phyloP scores from a whole-genome alignment of 2,888 invertebrate genomes.

The Marronus borbonicus region DNA sequence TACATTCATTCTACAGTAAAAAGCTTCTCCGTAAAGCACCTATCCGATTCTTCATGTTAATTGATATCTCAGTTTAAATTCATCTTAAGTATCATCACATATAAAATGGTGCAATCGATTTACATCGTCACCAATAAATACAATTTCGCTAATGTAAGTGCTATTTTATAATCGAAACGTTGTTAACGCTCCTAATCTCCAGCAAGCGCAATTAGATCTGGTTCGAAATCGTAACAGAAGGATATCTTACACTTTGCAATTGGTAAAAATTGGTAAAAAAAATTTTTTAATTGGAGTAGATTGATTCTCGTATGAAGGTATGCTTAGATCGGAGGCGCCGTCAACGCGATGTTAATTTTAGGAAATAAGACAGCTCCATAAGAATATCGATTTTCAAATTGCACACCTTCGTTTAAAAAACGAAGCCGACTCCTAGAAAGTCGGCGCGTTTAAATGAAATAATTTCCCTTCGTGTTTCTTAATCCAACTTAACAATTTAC shows the following conservation, averaged over 20 bases:
- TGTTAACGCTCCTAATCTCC: background rate
- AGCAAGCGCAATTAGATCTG: too few species aligned
- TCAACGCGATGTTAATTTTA: background rate
- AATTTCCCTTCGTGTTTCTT: conserved; percentile 93
- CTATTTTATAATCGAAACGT: background rate
- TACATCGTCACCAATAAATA: background rate
- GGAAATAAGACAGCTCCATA: background rate
- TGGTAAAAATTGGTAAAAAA: background rate
- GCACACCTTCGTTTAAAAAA: background rate
- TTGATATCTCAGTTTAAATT: background rate
- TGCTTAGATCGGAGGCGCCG: background rate
- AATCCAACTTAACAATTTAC: conserved; percentile 93
- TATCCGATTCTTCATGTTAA: conserved; percentile 13
- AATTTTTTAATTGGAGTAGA: background rate
- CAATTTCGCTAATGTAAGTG: background rate
- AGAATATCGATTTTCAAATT: background rate
- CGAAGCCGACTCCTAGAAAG: conserved; percentile 72
- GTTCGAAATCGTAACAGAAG: background rate
- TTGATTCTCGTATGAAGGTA: too few species aligned
- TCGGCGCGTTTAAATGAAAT: conserved; percentile 90
- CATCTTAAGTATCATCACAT: conserved; percentile 5
- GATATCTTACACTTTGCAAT: background rate
- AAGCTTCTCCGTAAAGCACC: conserved; percentile 14
- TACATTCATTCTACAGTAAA: background rate
- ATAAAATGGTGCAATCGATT: background rate